These are phyloP conservation scores for Druon quercuslanigerum DNA, from an alignment of 1,140 invertebrate genomes.

Conservation along the genomic window DNA sequence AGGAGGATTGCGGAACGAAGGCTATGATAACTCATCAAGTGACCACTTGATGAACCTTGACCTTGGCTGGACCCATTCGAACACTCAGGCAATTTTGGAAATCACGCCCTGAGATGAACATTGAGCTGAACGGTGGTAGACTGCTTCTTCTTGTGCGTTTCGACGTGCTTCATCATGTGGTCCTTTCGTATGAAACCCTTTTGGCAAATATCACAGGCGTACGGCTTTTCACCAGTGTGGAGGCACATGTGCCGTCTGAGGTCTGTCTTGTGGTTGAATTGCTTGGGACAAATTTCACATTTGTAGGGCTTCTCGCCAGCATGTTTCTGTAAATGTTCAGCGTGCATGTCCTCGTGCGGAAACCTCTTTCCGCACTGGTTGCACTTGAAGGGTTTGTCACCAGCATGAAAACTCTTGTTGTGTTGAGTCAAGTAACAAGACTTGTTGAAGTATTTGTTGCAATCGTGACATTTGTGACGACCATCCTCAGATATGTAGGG, in stretches of 20 bases:
- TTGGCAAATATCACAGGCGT: conserved; percentile 85
- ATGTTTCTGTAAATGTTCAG: conserved; percentile 86
- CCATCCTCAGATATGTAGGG: conserved; percentile 70
- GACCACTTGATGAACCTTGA: not conserved
- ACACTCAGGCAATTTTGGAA: not conserved
- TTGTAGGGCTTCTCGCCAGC: conserved; percentile 91
- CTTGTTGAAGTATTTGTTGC: conserved; percentile 90
- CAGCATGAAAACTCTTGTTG: conserved; percentile 91
- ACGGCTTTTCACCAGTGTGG: conserved; percentile 89
- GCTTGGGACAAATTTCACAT: conserved; percentile 91
- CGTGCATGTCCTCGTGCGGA: conserved; percentile 79
- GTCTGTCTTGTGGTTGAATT: conserved; percentile 94
- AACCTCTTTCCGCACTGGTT: conserved; percentile 89
- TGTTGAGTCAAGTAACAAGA: conserved; percentile 92
- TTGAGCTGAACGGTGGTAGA: conserved; percentile 48
- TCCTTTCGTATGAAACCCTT: conserved; percentile 96
- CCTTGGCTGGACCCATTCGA: not conserved
- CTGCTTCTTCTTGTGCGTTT: conserved; percentile 84
- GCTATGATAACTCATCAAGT: not conserved
- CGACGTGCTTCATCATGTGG: conserved; percentile 94
- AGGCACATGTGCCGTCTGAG: conserved; percentile 90
- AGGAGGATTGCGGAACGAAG: conserved; percentile 18
- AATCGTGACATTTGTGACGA: conserved; percentile 86
- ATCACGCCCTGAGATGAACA: conserved; percentile 53
- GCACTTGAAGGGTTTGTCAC: conserved; percentile 91